phyloP scores from a whole-genome alignment of 2,113 vertebrate species.

The Dinomys branickii region DNA sequence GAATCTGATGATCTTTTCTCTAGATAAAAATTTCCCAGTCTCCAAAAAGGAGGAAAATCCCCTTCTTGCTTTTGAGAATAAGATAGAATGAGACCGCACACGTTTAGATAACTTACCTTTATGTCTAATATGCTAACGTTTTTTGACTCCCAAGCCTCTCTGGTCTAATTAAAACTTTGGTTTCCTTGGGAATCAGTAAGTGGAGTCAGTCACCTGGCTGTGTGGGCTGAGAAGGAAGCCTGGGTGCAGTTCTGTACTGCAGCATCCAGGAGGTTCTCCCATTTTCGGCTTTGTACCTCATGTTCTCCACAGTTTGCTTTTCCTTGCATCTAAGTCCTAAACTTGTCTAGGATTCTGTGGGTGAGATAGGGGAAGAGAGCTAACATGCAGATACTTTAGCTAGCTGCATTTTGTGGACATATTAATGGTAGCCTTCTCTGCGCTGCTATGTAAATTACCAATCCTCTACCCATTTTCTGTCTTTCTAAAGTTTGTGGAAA shows the following conservation, averaged over 20 bases:
- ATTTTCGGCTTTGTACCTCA: not conserved
- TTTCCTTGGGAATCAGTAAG: not conserved
- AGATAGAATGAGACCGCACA: not conserved
- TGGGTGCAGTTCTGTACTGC: not conserved
- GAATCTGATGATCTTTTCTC: not conserved
- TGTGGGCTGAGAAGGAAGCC: not conserved
- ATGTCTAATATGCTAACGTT: not conserved
- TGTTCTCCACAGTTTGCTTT: not conserved
- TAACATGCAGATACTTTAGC: not conserved
- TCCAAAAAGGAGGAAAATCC: not conserved
- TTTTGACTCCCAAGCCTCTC: not conserved
- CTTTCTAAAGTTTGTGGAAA: not conserved
- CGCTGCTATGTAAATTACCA: not conserved
- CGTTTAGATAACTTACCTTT: not conserved
- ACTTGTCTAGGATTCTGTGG: constrained; percentile 20
- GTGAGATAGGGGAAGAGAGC: not conserved
- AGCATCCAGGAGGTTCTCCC: not conserved
- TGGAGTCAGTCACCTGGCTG: not conserved
- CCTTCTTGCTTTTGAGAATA: constrained; percentile 3
- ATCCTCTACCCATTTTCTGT: not conserved
- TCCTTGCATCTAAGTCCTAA: not conserved
- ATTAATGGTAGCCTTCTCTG: not conserved
- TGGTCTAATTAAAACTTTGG: constrained; percentile 10
- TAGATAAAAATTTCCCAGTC: not conserved
- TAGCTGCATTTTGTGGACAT: not conserved